phyloP scores from a whole-genome alignment of 2,888 invertebrate genomes.

The Pseudoips prasinana region DNA sequence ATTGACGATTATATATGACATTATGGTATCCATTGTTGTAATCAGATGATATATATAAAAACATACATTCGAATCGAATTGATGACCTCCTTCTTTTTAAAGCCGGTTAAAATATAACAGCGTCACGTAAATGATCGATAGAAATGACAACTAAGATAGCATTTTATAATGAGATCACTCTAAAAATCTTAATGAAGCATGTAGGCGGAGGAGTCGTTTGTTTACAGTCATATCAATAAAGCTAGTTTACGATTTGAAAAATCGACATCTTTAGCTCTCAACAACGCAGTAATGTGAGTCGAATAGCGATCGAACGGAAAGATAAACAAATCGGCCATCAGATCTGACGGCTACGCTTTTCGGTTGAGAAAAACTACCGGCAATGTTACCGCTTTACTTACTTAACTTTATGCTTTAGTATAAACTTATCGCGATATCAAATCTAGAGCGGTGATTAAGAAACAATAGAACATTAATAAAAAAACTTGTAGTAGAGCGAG shows the following conservation, averaged over 20 bases:
- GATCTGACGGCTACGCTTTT: conserved; percentile 63
- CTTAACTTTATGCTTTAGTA: conserved; percentile 67
- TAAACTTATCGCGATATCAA: conserved; percentile 70
- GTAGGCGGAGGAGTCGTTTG: conserved; percentile 44
- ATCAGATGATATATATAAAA: no score
- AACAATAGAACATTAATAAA: conserved; percentile 78
- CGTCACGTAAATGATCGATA: no score
- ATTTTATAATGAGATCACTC: conserved; percentile 36
- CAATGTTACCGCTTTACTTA: conserved; percentile 57
- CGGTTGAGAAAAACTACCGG: conserved; percentile 56
- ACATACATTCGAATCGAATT: no score
- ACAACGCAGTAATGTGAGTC: conserved; percentile 53
- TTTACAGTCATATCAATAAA: conserved; percentile 46
- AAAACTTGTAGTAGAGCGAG: conserved; percentile 62
- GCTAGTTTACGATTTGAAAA: conserved; percentile 54
- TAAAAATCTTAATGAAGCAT: conserved; percentile 48
- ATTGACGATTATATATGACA: no score
- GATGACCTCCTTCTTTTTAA: no score
- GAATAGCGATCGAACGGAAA: conserved; percentile 57
- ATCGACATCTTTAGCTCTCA: conserved; percentile 52
- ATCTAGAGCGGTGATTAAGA: conserved; percentile 69
- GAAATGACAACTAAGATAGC: no score
- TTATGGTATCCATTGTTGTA: no score
- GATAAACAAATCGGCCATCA: conserved; percentile 62
- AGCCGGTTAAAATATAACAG: no score